Evolutionary conservation across 2,888 invertebrate genomes (phyloP).

Genomic region (Epinotia bilunana): DNA sequence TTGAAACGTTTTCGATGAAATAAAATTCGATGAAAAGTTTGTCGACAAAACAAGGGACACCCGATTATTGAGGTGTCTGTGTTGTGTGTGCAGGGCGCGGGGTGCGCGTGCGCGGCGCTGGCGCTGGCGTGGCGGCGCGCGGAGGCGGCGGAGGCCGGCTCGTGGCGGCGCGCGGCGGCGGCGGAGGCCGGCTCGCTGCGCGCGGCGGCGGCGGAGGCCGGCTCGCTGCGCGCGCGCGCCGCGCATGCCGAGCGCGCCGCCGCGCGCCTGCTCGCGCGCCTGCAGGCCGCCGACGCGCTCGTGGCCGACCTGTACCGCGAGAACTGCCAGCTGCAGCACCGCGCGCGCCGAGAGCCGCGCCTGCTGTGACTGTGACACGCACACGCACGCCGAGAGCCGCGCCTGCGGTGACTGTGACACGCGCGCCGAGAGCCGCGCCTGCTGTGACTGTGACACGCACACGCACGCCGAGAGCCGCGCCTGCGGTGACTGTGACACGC

Average conservation of each 20-base stretch:
- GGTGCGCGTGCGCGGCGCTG: conserved; percentile 56
- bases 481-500: no score
- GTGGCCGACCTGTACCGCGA: conserved; percentile 90
- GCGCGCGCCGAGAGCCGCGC: conserved; percentile 10
- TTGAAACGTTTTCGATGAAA: no score
- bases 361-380: conserved; percentile 39
- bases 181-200: conserved; percentile 63
- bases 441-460: no score
- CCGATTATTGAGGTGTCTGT: no score
- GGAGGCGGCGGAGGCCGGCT: conserved; percentile 51
- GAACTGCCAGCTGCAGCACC: conserved; percentile 87
- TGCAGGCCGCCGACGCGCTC: conserved; percentile 87
- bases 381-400: no score
- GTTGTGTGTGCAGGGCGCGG: no score
- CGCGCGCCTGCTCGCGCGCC: conserved; percentile 79
- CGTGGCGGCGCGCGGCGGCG: conserved; percentile 68
- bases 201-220: conserved; percentile 54
- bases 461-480: no score
- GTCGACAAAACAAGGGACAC: no score
- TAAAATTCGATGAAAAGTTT: no score
- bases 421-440: no score
- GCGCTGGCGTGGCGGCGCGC: conserved; percentile 80
- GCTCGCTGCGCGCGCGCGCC: conserved; percentile 65
- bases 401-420: no score
- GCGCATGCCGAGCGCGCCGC: conserved; percentile 62